Conservation (phyloP, 2,797 vertebrate species). For the Macropus fuliginosus region DNA sequence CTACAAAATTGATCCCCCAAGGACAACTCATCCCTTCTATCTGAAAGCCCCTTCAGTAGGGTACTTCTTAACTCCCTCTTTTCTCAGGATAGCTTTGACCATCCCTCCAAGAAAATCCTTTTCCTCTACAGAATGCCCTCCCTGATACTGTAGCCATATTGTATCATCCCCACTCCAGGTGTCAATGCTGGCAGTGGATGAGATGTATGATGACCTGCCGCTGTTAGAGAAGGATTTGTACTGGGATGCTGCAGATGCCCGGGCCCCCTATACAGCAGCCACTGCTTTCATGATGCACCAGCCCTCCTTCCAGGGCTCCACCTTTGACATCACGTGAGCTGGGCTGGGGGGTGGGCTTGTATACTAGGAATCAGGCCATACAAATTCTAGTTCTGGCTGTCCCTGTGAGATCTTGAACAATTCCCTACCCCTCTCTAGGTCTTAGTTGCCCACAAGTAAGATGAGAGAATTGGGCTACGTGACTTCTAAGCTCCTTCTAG, state of each 20-base stretch:
- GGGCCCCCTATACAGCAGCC: slow-evolving; percentile 92
- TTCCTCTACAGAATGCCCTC: neutral
- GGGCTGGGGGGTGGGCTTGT: neutral
- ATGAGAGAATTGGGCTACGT: neutral
- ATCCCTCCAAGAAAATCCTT: neutral
- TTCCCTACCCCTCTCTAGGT: neutral
- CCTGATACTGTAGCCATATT: neutral
- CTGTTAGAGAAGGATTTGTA: slow-evolving; percentile 92
- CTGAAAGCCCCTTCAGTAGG: neutral
- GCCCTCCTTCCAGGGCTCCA: slow-evolving; percentile 94
- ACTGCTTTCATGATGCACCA: slow-evolving; percentile 90
- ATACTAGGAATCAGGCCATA: neutral
- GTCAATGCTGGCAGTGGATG: slow-evolving; percentile 95
- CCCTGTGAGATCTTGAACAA: neutral
- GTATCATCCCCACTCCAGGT: slow-evolving; percentile 84
- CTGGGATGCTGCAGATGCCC: slow-evolving; percentile 92
- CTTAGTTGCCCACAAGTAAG: neutral
- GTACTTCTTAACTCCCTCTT: neutral
- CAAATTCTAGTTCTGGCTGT: neutral
- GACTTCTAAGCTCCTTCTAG: neutral
- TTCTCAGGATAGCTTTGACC: neutral
- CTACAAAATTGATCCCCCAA: neutral
- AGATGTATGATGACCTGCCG: slow-evolving; percentile 93
- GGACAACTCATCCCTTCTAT: neutral
- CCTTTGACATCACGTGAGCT: slow-evolving; percentile 93